Base-by-base conservation (phyloP, 2,113 vertebrate genomes). In the Xenopus tropicalis region DNA sequence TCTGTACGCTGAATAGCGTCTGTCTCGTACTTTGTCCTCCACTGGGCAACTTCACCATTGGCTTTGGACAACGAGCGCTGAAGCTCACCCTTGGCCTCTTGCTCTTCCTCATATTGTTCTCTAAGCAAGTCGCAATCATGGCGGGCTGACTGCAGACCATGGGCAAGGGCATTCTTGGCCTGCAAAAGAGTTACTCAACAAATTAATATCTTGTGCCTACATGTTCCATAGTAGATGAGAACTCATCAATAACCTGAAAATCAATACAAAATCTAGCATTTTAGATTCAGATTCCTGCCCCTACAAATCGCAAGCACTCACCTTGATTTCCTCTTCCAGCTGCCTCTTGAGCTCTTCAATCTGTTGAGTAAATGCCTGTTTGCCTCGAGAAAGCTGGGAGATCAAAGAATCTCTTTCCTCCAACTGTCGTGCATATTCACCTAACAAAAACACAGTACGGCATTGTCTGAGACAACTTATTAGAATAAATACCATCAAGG, bases 1-100 rank as follows among this genome's bases (percentile, higher is more conserved):
- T 94, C 92, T 0, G 89, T 93, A 61, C 87, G 86, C 74, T 93
- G 93, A 69, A 93, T 93, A 20, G 92, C 92, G 20, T 94, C 91
- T 0, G 91, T 93, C 78, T 94, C 93, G 11, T 94, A 93, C 66
- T 93, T 94, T 58, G 82, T 78, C 75, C 93, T 91, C 93, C 93
- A 94, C 78, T 93, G 90, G 79, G 92, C 90, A n/a, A 93, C 92
- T 82, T 94, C 91, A 14, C 83, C 87, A 84, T 94, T 94, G 81
- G 92, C 92, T 81, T 94, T 94, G 83, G 93, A 94, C 85, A 94
- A 79, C 1, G 77, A 84, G 48, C 91, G 77, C 82, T 94, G 93
- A 67, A 93, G 82, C 73, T 94, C 93, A 1, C 86, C 85, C 17
- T 94, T 94, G 70, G 58, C 80, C 72, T 93, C 91, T 83, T 92